These are phyloP conservation scores for Platalea minor DNA, from an alignment of 2,797 vertebrate genomes.

Conservation along the genomic window DNA sequence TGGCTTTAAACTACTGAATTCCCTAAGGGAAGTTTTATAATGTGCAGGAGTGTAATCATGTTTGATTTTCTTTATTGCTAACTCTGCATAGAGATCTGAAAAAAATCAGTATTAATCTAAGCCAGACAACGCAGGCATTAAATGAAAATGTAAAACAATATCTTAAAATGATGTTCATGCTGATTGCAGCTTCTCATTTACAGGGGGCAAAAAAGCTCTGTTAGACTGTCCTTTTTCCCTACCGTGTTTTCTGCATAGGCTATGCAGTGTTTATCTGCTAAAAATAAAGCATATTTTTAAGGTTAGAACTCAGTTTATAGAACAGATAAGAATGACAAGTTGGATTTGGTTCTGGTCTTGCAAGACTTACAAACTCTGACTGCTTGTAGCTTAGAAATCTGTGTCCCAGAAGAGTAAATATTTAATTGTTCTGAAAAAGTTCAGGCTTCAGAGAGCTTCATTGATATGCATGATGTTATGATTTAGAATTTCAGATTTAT, in stretches of 20 bases:
- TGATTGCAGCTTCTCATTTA: background rate
- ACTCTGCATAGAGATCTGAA: background rate
- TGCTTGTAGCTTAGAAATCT: background rate
- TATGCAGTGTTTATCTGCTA: background rate
- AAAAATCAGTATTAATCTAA: constrained; percentile 24
- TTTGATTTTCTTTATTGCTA: constrained; percentile 31
- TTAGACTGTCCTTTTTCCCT: background rate
- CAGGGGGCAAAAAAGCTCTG: background rate
- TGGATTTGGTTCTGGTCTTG: background rate
- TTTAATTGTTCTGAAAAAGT: background rate
- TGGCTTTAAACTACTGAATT: constrained; percentile 32
- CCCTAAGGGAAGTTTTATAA: constrained; percentile 10
- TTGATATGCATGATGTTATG: background rate
- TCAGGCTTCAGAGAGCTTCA: background rate
- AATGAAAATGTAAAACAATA: constrained; percentile 16
- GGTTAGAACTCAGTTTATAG: background rate
- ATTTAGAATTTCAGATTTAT: background rate
- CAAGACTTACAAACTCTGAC: background rate
- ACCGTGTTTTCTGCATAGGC: background rate
- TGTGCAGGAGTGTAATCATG: constrained; percentile 17
- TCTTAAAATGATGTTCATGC: background rate
- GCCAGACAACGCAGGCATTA: background rate
- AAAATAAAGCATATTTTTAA: background rate
- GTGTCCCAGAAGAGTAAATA: background rate
- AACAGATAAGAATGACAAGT: background rate